Percentiles rank a stretch among this genome's conserved stretches.
Conservation (phyloP, 2,113 vertebrate genomes). For the Sinocyclocheilus grahami region DNA sequence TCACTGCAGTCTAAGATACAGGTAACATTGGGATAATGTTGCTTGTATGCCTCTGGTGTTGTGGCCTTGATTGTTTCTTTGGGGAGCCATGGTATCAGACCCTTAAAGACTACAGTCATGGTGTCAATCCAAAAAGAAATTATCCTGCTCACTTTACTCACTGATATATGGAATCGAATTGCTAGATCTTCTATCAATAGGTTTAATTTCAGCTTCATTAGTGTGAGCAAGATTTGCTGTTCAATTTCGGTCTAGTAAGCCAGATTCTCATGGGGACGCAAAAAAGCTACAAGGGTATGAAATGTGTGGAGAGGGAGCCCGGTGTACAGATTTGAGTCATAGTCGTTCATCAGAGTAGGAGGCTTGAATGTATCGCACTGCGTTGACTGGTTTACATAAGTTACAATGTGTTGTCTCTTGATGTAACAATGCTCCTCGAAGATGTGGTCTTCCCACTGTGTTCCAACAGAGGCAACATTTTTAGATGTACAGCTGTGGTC, state of each 20-base stretch:
- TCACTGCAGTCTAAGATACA: neutral
- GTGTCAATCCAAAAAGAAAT: neutral
- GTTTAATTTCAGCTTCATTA: neutral
- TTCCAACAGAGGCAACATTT: too few relatives aligned
- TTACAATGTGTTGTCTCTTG: too few relatives aligned
- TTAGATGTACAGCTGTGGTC: too few relatives aligned
- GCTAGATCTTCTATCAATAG: neutral
- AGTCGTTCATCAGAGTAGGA: too few relatives aligned
- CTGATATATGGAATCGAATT: neutral
- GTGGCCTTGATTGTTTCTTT: neutral
- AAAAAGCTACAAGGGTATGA: too few relatives aligned
- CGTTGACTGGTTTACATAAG: too few relatives aligned
- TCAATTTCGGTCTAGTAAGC: neutral
- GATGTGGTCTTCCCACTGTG: too few relatives aligned
- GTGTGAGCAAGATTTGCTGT: neutral
- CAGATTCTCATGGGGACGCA: neutral
- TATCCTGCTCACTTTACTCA: neutral
- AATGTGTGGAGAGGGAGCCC: too few relatives aligned
- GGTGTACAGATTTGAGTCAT: too few relatives aligned
- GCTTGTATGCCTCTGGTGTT: neutral
- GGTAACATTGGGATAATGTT: neutral
- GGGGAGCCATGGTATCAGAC: neutral
- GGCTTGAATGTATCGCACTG: too few relatives aligned
- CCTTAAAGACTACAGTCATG: neutral
- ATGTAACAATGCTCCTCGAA: too few relatives aligned